Base-by-base conservation (phyloP, 2,113 vertebrate genomes). In the Sapayoa aenigma region DNA sequence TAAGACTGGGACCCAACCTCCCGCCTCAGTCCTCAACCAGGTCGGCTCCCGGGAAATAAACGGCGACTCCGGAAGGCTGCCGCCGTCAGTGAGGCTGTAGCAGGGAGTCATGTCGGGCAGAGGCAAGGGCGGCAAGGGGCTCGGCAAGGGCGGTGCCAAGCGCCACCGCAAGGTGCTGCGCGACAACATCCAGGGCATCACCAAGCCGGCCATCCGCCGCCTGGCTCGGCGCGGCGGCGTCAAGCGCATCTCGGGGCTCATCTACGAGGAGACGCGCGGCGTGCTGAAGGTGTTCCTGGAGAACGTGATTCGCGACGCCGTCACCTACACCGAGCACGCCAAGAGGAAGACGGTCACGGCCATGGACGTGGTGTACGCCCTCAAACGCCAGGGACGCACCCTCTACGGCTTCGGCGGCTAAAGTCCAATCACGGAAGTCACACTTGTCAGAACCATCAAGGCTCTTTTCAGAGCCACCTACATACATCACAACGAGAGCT, bases 281-380 rank as follows among this genome's bases (percentile, higher is more conserved):
- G 98, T 98, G n/a, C 71, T 98, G 0, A 97, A 98, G 33, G 97
- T 98, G 0, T 98, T 98, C 4, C 53, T 97, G 84, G 97, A 98
- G 95, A 98, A 98, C 25, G 98, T 98, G 8, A 98, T 98, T 49
- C 97, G 97, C 2, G 98, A 98, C 50, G 98, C 98, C 1, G 98
- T 98, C 30, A 98, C 98, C 13, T 98, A 98, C 93, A 98, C 98
- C 0, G 98, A 98, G 73, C 98, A 98, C 84, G 98, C 98, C 44
- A 98, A 98, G 95, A 95, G 98, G 16, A 98, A 98, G 95, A 98
- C 98, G 0, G 98, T 98, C 0, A 98, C 98, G 0, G 98, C 98
- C 10, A 98, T 98, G 98, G 98, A 98, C 33, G 97, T 98, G 63
- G 98, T 98, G 20, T 47, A 47, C 46, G 98, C 98, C 0, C 96